Evolutionary conservation across 2,113 vertebrate species (phyloP).

Genomic region (Noctilio leporinus): DNA sequence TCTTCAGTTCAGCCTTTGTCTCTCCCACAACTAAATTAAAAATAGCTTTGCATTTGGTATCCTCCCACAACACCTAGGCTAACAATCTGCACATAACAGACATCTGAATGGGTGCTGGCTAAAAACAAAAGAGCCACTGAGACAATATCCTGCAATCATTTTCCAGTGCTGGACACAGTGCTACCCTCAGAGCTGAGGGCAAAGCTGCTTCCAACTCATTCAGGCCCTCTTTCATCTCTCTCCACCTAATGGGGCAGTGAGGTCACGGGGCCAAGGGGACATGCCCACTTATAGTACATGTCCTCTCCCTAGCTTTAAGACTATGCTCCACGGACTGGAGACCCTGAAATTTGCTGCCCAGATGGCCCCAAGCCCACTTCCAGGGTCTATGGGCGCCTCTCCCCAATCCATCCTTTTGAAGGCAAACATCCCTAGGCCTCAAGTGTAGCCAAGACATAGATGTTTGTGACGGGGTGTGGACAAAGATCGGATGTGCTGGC

Average conservation of each 20-base stretch:
- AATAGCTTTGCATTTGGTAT: conserved; percentile 25
- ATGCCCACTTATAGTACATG: neutral
- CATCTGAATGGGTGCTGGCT: neutral
- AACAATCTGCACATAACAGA: conserved; percentile 26
- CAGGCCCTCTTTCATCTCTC: neutral
- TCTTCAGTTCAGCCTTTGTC: conserved; percentile 36
- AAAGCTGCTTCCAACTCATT: neutral
- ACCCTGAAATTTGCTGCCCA: neutral
- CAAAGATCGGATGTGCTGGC: neutral
- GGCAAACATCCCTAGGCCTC: neutral
- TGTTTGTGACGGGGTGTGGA: neutral
- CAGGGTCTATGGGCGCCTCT: neutral
- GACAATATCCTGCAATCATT: neutral
- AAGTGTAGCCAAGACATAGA: neutral
- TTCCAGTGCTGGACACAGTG: neutral
- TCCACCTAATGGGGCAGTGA: fast-evolving
- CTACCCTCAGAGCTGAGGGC: neutral
- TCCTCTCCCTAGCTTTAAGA: neutral
- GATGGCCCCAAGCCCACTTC: too few species aligned
- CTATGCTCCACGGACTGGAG: neutral
- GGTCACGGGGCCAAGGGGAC: neutral
- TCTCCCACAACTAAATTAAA: conserved; percentile 55
- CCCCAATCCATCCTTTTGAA: neutral
- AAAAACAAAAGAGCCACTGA: neutral
- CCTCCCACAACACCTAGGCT: conserved; percentile 28